Conservation (phyloP, 2,113 vertebrate species). For the Centropristis striata region DNA sequence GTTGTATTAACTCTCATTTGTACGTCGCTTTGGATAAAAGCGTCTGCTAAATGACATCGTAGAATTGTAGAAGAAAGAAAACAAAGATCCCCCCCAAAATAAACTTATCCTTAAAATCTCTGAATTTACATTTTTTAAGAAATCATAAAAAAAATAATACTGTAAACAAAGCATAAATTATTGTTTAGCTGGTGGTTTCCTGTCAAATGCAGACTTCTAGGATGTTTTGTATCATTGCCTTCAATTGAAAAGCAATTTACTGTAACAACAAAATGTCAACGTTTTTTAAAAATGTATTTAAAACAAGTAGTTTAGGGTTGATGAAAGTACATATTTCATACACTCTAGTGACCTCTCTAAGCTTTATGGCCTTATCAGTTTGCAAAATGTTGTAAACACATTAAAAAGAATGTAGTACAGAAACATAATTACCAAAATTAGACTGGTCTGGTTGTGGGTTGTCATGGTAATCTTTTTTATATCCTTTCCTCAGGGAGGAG, state of each 20-base stretch:
- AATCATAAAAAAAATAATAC: too few species aligned
- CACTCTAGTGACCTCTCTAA: neutral
- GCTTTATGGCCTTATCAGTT: neutral
- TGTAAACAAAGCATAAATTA: neutral
- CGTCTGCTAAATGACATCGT: too few species aligned
- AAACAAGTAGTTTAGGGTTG: neutral
- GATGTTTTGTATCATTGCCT: neutral
- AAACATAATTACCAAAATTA: neutral
- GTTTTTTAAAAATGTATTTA: neutral
- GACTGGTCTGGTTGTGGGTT: neutral
- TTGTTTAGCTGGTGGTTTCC: neutral
- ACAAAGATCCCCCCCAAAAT: too few species aligned
- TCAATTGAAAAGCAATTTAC: neutral
- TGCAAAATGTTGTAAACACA: neutral
- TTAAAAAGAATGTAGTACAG: neutral
- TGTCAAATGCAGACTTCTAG: neutral
- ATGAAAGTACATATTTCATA: neutral
- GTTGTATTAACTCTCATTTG: too few species aligned
- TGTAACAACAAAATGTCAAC: neutral
- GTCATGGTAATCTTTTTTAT: neutral
- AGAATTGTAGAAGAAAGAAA: too few species aligned
- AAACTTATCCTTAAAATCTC: neutral
- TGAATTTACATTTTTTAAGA: too few species aligned
- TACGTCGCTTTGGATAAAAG: too few species aligned
- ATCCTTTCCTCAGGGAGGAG: slow-evolving; percentile 78